A percentile compares a stretch with the other conserved stretches of the same genome.
These are phyloP conservation scores for Halcyon chelicuti DNA, from an alignment of 2,797 vertebrate genomes.

Conservation along the genomic window DNA sequence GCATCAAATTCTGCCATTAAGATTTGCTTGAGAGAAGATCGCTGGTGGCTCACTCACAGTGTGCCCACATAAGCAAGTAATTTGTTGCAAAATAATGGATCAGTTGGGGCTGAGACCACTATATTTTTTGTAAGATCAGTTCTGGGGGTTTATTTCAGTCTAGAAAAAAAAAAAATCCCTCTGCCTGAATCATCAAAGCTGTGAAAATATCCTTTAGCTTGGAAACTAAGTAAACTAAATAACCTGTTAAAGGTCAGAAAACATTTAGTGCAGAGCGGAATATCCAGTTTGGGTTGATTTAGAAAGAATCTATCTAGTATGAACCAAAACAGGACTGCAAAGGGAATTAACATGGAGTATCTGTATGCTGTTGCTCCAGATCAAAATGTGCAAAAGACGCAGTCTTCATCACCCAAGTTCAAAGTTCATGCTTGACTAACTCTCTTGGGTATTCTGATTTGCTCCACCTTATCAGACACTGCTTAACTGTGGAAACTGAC, in stretches of 20 bases:
- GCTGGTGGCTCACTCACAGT: background rate
- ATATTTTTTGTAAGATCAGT: background rate
- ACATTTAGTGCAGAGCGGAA: background rate
- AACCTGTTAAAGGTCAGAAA: background rate
- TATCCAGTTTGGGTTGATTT: background rate
- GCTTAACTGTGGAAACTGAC: background rate
- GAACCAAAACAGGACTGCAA: background rate
- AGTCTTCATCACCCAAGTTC: background rate
- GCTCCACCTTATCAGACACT: background rate
- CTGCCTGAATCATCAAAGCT: background rate
- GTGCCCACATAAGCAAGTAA: background rate
- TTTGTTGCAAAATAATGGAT: background rate
- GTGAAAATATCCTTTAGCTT: background rate
- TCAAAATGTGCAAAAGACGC: background rate
- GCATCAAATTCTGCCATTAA: background rate
- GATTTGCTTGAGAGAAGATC: background rate
- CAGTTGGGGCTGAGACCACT: background rate
- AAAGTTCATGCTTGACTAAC: background rate
- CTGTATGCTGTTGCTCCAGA: background rate
- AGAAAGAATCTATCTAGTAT: background rate
- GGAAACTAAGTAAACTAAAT: background rate
- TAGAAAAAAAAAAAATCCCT: background rate
- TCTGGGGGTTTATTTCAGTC: background rate
- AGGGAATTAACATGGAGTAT: background rate
- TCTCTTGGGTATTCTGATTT: background rate